Percentiles rank a stretch among this genome's conserved stretches.
Conservation (phyloP, 2,888 invertebrate genomes). For the Sinelater perroti region DNA sequence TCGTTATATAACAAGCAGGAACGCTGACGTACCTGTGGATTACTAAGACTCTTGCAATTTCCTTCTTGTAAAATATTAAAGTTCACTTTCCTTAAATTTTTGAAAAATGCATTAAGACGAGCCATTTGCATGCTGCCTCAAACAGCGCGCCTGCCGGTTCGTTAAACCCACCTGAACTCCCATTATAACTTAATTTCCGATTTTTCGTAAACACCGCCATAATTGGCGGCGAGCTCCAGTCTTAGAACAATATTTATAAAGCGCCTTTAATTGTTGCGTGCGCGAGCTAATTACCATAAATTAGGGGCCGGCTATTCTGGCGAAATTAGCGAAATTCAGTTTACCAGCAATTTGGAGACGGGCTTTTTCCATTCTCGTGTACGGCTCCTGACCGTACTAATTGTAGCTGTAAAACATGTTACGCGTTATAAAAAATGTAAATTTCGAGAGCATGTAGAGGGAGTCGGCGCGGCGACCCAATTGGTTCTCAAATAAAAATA, state of each 20-base stretch:
- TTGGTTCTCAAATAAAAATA: no score
- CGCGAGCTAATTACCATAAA: slow-evolving; percentile 7
- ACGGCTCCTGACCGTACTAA: slow-evolving; percentile 22
- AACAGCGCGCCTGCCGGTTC: not conserved
- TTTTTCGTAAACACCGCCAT: not conserved
- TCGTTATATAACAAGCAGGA: no score
- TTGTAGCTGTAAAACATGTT: slow-evolving; percentile 30
- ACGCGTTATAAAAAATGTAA: slow-evolving; percentile 33
- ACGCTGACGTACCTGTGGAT: no score
- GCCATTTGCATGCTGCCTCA: no score
- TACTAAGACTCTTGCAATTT: no score
- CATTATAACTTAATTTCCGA: slow-evolving; percentile 14
- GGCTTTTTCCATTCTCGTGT: slow-evolving; percentile 5
- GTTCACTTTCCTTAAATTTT: no score
- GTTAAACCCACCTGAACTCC: slow-evolving; percentile 3
- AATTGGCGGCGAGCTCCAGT: no score
- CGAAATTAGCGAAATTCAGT: slow-evolving; percentile 6
- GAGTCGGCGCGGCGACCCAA: no score
- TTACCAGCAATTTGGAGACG: slow-evolving; percentile 14
- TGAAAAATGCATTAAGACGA: no score
- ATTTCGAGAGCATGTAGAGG: no score
- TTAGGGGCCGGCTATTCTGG: not conserved
- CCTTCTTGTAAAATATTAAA: no score
- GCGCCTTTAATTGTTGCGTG: slow-evolving; percentile 2
- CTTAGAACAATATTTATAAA: slow-evolving; percentile 10